Base-by-base conservation (phyloP, 2,797 vertebrate species). In the Chelidonichthys spinosus region DNA sequence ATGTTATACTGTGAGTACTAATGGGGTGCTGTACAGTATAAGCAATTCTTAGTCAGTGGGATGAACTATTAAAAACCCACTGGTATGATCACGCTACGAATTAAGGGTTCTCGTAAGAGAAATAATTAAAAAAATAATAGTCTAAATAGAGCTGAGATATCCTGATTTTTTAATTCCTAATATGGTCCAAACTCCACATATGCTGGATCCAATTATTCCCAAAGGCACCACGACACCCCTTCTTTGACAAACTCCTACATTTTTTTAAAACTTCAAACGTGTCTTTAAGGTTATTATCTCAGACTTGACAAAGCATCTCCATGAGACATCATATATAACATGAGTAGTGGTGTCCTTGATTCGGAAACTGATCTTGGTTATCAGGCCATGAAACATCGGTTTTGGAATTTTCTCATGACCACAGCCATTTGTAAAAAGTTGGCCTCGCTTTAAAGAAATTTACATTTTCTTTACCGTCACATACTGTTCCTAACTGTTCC, bases 381-480 rank as follows among this genome's bases (percentile, higher is more conserved):
- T 43, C 33, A 5, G 18, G 6, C 42, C 18, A 47, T 42, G 13
- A 47, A 32, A 46, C 2, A 25, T 4, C 13, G 7, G 33, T 3
- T 35, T 66, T 47, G 8, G n/a, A 37, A n/a, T 17, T 17, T 66
- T 18, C 11, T 52, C 32, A 37, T 33, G 15, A 40, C 4, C 9
- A 15, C 36, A 47, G 4, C 33, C 0, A 50, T 52, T 39, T 49
- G 4, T 59, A 4, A 52, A 43, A 14, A 44, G 37, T 0, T 14
- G 4, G 9, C 4, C 3, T 40, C 2, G 4, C 40, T 10, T 44
- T 0, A 15, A 33, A 33, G 8, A 37, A 47, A 50, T 52, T 55
- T 40, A 35, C 3, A 65, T 60, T 47, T 79, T 42, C 49, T 76
- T 54, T 70, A 63, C 33, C 39, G 33, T 70, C 39, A 52, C 37